phyloP scores from a whole-genome alignment of 2,888 invertebrate species.

The Lasioglossum malachurum region DNA sequence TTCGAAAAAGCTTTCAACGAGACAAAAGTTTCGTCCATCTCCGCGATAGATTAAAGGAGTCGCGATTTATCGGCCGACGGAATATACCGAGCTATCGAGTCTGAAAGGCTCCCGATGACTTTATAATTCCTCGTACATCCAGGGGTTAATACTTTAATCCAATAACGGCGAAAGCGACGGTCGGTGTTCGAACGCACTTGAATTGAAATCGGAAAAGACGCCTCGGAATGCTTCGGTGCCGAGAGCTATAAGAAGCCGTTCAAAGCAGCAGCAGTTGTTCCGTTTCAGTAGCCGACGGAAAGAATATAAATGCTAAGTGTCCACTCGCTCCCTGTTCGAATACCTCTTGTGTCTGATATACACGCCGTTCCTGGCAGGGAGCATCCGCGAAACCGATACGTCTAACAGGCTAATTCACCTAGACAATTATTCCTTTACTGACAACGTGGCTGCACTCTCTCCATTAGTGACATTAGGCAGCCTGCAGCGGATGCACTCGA shows the following conservation, averaged over 20 bases:
- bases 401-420: conserved; percentile 43
- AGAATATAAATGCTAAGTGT: conserved; percentile 60
- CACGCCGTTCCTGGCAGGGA: neutral
- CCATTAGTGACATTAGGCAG: conserved; percentile 66
- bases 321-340: neutral
- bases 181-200: conserved; percentile 62
- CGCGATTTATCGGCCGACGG: neutral
- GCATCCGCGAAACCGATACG: conserved; percentile 1
- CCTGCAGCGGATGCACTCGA: conserved; percentile 50
- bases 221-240: conserved; percentile 24
- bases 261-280: conserved; percentile 52
- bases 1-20: neutral
- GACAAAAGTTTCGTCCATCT: conserved; percentile 4
- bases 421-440: conserved; percentile 57
- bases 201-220: conserved; percentile 59
- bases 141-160: conserved; percentile 56
- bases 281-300: conserved; percentile 35
- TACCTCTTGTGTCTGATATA: neutral
- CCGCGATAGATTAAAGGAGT: conserved; percentile 13
- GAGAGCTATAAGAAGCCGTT: conserved; percentile 41
- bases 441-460: conserved; percentile 42
- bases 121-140: conserved; percentile 50
- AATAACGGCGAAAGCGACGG: conserved; percentile 57
- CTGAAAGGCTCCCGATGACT: conserved; percentile 29
- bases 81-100: conserved; percentile 21